Conservation (phyloP, 1,140 invertebrate genomes). For the Lasaia peninsularis region DNA sequence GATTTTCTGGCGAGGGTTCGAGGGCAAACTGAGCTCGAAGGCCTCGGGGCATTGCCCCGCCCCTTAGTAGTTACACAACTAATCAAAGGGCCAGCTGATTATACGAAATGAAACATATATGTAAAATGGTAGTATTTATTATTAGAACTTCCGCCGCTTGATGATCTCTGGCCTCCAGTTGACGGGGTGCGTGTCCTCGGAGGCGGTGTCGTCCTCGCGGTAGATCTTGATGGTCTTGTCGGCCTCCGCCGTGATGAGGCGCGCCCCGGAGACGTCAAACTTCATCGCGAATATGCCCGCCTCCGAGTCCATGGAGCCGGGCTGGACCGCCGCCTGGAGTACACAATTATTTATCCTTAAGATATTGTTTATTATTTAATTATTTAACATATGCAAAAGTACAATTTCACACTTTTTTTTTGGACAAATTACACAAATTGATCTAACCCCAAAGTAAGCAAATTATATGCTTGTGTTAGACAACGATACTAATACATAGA, state of each 20-base stretch:
- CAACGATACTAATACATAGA: no score
- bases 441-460: no score
- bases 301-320: slow-evolving; percentile 99
- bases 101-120: background rate
- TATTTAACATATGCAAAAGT: no score
- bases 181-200: slow-evolving; percentile 97
- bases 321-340: slow-evolving; percentile 92
- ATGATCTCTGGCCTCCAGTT: slow-evolving; percentile 98
- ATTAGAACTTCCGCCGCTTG: slow-evolving; percentile 90
- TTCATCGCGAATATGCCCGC: slow-evolving; percentile 97
- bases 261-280: slow-evolving; percentile 95
- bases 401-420: no score
- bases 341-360: background rate
- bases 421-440: no score
- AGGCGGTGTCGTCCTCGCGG: slow-evolving; percentile 97
- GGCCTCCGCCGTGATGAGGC: slow-evolving; percentile 97
- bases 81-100: no score
- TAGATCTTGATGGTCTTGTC: slow-evolving; percentile 99
- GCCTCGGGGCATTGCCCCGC: no score
- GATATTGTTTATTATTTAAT: no score
- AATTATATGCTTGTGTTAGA: no score
- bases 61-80: no score
- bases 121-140: background rate
- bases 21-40: no score
- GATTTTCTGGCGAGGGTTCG: no score